Conservation (phyloP, 2,888 invertebrate genomes). For the Itoplectis maculator region DNA sequence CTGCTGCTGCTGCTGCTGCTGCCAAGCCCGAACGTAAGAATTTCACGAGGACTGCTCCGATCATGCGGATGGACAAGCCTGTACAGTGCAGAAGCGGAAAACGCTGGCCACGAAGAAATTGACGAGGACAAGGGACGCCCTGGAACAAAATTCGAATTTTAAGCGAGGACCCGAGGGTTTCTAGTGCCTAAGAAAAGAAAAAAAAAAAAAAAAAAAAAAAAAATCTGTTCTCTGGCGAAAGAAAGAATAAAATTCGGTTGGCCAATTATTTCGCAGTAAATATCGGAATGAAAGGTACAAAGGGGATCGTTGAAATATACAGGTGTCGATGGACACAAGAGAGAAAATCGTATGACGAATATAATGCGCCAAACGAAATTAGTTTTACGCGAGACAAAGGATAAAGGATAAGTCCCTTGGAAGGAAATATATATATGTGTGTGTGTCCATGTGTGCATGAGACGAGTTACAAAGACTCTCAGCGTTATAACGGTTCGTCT, state of each 20-base stretch:
- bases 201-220: not conserved
- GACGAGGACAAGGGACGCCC: not conserved
- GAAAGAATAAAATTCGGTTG: not conserved
- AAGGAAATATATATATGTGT: not conserved
- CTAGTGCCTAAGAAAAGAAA: not conserved
- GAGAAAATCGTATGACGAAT: not conserved
- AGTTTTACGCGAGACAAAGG: not conserved
- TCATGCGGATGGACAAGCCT: not conserved
- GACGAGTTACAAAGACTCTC: slow-evolving; percentile 22
- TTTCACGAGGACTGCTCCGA: slow-evolving; percentile 67
- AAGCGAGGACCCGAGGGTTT: not conserved
- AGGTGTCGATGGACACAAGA: not conserved
- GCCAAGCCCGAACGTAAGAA: slow-evolving; percentile 66
- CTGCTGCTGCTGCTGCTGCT: too few species aligned
- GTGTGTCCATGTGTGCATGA: not conserved
- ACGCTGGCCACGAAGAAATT: not conserved
- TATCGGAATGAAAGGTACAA: not conserved
- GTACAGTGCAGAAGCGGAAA: not conserved
- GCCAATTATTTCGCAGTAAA: not conserved
- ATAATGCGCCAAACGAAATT: slow-evolving; percentile 22
- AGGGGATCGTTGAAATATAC: not conserved
- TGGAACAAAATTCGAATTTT: not conserved
- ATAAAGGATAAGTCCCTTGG: not conserved
- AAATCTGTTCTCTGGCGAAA: not conserved
- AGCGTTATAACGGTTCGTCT: slow-evolving; percentile 13